Base-by-base conservation (phyloP, 1,140 invertebrate species). In the Drosophila rhopaloa region DNA sequence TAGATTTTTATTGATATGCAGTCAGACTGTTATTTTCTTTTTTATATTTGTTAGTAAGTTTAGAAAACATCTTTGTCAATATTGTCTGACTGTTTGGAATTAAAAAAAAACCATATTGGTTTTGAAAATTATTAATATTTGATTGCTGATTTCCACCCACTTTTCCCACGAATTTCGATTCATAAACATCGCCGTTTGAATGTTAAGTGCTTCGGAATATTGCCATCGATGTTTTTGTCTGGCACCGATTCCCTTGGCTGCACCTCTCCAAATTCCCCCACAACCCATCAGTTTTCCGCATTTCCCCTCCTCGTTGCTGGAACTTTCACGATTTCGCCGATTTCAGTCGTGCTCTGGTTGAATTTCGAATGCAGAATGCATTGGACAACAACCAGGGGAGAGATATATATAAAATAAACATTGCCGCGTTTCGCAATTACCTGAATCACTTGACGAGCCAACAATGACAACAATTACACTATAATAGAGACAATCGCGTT, bases 361-460 rank as follows among this genome's bases (percentile, higher is more conserved):
- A 38, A 44, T 63, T 63, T 63, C 38, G 29, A 61, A 44, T 63
- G 60, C 60, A 62, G 60, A 62, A 62, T 62, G 62, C 62, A 40
- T 19, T 46, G 35, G 16, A 29, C 10, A 14, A 13, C 46, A 10
- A 3, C 7, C 7, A 10, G 7, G 24, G 35, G 11, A 14, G 37
- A 13, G 5, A 59, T 54, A 14, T 48, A 13, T 55, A 59, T 37
- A 27, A 13, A 27, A 60, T 59, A 53, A 37, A 59, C 19, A 60
- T 55, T 60, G 61, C 55, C 60, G 38, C 63, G 24, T 67, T 67
- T 66, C 14, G 68, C 68, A 71, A 71, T 71, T 72, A 72, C 53
- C 68, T 72, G 68, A 72, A 71, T 72, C 68, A 72, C 43, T 71
- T 71, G 68, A 50, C 66, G 44, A 57, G 65, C 51, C 40, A 54